These are phyloP conservation scores for Balaenoptera acutorostrata DNA, from an alignment of 2,113 vertebrate species.

Conservation along the genomic window DNA sequence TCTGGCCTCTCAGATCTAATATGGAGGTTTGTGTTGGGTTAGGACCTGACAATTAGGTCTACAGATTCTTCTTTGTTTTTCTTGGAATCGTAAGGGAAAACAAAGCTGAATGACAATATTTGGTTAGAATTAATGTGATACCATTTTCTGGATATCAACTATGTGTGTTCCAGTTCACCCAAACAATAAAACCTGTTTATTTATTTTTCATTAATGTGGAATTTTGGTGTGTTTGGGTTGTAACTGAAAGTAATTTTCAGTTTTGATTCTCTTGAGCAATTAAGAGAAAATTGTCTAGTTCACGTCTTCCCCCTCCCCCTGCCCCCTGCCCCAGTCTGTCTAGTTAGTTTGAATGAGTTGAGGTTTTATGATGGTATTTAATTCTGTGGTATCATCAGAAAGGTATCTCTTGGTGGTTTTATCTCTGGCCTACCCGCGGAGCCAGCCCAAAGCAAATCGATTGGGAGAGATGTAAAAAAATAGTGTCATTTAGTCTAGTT, in stretches of 20 bases:
- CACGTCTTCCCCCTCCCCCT: too few relatives aligned
- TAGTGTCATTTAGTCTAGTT: neutral
- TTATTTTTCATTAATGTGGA: neutral
- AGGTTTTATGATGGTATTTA: neutral
- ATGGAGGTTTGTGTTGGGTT: conserved; percentile 28
- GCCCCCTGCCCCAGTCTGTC: neutral
- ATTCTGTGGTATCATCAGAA: neutral
- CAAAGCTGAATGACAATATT: conserved; percentile 17
- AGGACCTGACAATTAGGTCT: conserved; percentile 17
- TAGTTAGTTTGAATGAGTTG: neutral
- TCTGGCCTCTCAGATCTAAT: neutral
- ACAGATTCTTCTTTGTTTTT: conserved; percentile 43
- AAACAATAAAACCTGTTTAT: neutral
- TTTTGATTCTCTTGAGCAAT: neutral
- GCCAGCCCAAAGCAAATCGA: neutral
- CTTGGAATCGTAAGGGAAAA: neutral
- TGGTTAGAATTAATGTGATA: neutral
- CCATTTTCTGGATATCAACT: neutral
- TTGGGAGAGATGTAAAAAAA: neutral
- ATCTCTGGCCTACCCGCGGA: neutral
- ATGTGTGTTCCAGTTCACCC: neutral
- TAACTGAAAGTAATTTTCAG: neutral
- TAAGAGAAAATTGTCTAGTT: neutral
- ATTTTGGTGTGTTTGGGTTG: conserved; percentile 5
- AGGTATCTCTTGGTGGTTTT: neutral